These are phyloP conservation scores for Cygnus buccinator DNA, from an alignment of 2,113 vertebrate genomes.

Conservation along the genomic window DNA sequence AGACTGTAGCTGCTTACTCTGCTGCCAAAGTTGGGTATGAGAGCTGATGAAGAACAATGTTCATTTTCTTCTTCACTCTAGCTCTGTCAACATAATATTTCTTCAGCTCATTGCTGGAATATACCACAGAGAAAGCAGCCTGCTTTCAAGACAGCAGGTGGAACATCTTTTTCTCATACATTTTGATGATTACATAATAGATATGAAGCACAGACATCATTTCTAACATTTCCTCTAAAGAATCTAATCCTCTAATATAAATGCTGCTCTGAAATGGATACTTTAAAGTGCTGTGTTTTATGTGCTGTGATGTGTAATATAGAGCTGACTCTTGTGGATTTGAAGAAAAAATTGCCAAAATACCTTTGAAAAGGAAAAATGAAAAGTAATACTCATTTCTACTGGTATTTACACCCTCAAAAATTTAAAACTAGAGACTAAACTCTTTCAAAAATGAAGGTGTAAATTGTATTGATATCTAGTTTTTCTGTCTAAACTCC, in stretches of 20 bases:
- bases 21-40: background rate
- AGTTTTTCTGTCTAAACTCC: background rate
- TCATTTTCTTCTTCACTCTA: slow-evolving; percentile 33
- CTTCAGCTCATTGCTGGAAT: background rate
- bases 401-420: background rate
- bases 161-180: background rate
- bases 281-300: background rate
- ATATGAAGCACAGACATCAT: background rate
- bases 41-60: background rate
- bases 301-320: background rate
- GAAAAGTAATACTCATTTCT: background rate
- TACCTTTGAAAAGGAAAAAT: background rate
- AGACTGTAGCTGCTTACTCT: background rate
- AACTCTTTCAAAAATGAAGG: background rate
- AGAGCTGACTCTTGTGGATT: background rate
- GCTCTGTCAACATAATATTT: background rate
- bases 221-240: background rate
- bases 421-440: background rate
- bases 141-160: background rate
- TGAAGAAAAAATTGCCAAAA: background rate
- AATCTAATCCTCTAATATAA: background rate
- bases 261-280: background rate
- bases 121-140: background rate
- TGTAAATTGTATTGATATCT: background rate
- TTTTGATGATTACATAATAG: background rate